phyloP scores from a whole-genome alignment of 2,113 vertebrate genomes.

The Perccottus glenii region DNA sequence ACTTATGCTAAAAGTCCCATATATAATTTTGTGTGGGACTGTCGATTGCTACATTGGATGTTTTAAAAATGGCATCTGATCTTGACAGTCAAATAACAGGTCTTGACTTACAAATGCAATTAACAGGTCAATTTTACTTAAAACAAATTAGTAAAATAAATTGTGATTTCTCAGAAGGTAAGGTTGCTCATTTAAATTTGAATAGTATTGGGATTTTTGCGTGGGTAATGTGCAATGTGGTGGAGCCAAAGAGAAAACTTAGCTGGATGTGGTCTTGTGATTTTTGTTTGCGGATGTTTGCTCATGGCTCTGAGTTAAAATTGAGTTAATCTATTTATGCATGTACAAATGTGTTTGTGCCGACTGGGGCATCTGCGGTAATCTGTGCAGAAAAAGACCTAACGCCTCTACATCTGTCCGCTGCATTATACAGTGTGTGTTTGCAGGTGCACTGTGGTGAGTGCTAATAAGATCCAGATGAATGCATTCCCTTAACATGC shows the following conservation, averaged over 20 bases:
- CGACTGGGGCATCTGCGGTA: slow-evolving; percentile 42
- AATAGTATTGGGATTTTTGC: neutral
- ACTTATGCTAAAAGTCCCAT: no score
- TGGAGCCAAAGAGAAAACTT: slow-evolving; percentile 27
- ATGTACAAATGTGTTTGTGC: slow-evolving; percentile 38
- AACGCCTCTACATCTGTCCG: slow-evolving; percentile 51
- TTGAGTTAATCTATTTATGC: slow-evolving; percentile 41
- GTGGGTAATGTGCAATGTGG: slow-evolving; percentile 2
- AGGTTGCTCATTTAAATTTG: neutral
- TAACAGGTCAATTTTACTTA: neutral
- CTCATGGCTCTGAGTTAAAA: slow-evolving; percentile 22
- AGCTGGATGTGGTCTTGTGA: slow-evolving; percentile 29
- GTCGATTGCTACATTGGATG: no score
- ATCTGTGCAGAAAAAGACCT: slow-evolving; percentile 42
- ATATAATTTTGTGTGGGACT: no score
- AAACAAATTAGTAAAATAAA: no score
- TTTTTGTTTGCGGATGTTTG: slow-evolving; percentile 35
- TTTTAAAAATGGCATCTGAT: no score
- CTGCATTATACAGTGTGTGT: slow-evolving; percentile 30
- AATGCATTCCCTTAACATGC: slow-evolving; percentile 9
- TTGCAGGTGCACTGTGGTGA: slow-evolving; percentile 21
- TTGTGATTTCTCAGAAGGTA: neutral
- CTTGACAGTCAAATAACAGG: no score
- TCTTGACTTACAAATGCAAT: neutral
- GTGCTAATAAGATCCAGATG: slow-evolving; percentile 21